Evolutionary conservation across 2,113 vertebrate genomes (phyloP), one percentile per base, ranked within the genome.

Genomic region (Bos indicus): DNA sequence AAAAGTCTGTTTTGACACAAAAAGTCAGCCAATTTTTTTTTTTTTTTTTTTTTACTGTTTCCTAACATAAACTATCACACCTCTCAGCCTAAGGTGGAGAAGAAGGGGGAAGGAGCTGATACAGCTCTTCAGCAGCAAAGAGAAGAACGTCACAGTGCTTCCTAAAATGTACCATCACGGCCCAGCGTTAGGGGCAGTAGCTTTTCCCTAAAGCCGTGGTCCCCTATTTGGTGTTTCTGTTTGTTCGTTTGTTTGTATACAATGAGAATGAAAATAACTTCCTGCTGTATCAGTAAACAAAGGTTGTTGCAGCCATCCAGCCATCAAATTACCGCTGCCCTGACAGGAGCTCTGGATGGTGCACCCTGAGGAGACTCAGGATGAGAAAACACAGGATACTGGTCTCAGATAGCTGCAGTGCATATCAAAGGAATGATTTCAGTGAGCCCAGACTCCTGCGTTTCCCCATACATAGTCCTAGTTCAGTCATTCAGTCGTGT

Each of bases 111-210:
- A n/a, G 25, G 2, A 57, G 52, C 15, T 5, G 36, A 57, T 11
- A 93, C n/a, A 91, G 21, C 5, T 59, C 54, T 84, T 93, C 21
- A 14, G 9, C 43, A 54, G 43, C 82, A 60, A 51, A 48, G 14
- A 16, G 46, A 78, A 25, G 30, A 56, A 36, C 0, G 14, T 71
- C n/a, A 7, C 0, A 0, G 13, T 5, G 4, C n/a, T 33, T 13
- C n/a, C 40, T 10, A n/a, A 88, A 56, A 54, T 19, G 36, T 4
- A 3, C 13, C 36, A 40, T 40, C 60, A 86, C 3, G 0, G 13
- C 56, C 33, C 46, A 59, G 36, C 40, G 28, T 28, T 36, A 28
- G 2, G 16, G 30, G n/a, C 7, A 12, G 16, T 0, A 28, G 28
- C 40, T 43, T 23, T 40, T 57, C 40, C 92, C 92, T 64, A 57